A percentile compares a stretch with the other conserved stretches of the same genome.
phyloP scores from a whole-genome alignment of 2,113 vertebrate species.

The Muntiacus reevesi region DNA sequence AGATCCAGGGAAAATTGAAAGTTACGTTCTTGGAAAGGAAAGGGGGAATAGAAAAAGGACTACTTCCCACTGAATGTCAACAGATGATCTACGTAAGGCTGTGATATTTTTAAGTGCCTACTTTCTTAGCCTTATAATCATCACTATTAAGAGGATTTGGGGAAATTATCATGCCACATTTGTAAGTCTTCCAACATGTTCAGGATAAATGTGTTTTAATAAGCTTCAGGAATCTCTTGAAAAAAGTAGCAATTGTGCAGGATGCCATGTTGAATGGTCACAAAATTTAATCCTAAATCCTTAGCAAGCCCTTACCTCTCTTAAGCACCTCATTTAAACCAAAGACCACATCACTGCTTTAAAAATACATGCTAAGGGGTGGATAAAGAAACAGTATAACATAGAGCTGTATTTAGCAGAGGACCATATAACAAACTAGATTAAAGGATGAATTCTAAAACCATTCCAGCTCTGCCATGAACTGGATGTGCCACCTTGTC shows the following conservation, averaged over 20 bases:
- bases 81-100: neutral
- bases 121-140: neutral
- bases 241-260: neutral
- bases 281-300: neutral
- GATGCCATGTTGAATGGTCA: neutral
- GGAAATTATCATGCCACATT: neutral
- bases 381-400: neutral
- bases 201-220: neutral
- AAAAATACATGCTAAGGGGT: neutral
- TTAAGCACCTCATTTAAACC: neutral
- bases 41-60: neutral
- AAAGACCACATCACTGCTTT: neutral
- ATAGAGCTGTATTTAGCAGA: neutral
- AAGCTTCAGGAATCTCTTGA: neutral
- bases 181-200: neutral
- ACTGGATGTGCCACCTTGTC: neutral
- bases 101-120: neutral
- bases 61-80: neutral
- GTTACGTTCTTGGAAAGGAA: neutral
- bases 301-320: neutral
- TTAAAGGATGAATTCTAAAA: neutral
- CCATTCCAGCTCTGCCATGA: neutral
- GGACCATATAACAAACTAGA: neutral
- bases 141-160: neutral
- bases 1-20: neutral